These are phyloP conservation scores for Chondrosia reniformis DNA, from an alignment of 37 sponge, comb jelly and placozoan genomes.

Conservation along the genomic window DNA sequence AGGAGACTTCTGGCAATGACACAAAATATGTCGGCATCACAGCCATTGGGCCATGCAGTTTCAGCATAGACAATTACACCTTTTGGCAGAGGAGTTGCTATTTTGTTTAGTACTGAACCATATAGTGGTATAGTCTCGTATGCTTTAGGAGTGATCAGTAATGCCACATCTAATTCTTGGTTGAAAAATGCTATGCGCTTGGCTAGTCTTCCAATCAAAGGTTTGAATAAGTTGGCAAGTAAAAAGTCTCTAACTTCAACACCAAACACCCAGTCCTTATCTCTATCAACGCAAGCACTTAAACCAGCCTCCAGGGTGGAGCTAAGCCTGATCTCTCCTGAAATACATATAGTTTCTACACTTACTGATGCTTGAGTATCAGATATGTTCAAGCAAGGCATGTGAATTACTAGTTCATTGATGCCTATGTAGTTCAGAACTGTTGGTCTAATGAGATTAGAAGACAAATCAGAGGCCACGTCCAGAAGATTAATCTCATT, in stretches of 20 bases:
- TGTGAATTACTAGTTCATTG: too few species aligned
- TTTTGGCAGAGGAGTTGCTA: background rate
- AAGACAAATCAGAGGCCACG: too few species aligned
- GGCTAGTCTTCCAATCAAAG: background rate
- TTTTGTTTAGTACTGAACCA: background rate
- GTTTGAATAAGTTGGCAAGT: background rate
- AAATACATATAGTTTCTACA: too few species aligned
- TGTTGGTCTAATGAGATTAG: too few species aligned
- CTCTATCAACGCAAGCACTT: background rate
- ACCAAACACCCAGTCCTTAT: conserved; percentile 1
- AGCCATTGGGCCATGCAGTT: background rate
- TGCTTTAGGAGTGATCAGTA: conserved; percentile 9
- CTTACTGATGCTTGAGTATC: too few species aligned
- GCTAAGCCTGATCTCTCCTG: too few species aligned
- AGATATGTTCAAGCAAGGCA: too few species aligned
- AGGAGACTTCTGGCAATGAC: conserved; percentile 1
- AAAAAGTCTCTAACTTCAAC: conserved; percentile 8
- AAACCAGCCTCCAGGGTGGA: background rate
- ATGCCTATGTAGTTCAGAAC: too few species aligned
- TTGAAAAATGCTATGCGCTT: background rate
- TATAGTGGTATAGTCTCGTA: background rate
- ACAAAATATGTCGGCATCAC: conserved; percentile 22
- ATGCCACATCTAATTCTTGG: background rate
- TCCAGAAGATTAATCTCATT: background rate
- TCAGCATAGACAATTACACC: conserved; percentile 4